Percentiles rank a stretch among this genome's conserved stretches.
phyloP scores from a whole-genome alignment of 2,113 vertebrate genomes.

The Hemiscyllium ocellatum region DNA sequence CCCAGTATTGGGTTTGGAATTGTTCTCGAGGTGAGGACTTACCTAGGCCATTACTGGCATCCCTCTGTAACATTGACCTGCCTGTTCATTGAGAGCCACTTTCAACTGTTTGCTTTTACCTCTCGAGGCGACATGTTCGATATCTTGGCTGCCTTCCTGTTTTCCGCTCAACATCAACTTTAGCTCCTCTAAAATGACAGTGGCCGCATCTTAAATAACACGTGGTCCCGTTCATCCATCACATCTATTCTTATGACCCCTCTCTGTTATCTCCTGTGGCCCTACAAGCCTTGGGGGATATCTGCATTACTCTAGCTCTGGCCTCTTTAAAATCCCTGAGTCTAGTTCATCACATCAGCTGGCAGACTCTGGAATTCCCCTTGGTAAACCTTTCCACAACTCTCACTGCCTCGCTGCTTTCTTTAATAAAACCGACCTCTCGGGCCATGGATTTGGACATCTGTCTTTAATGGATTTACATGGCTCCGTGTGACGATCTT shows the following conservation, averaged over 20 bases:
- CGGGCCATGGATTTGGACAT: background rate
- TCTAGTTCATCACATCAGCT: background rate
- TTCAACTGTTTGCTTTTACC: background rate
- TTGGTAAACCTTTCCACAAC: background rate
- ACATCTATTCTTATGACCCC: too few relatives aligned
- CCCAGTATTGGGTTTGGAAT: background rate
- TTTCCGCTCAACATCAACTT: background rate
- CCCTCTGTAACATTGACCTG: background rate
- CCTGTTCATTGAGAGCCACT: background rate
- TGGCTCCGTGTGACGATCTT: background rate
- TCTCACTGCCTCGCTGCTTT: background rate
- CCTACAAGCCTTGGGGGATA: background rate
- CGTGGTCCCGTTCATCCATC: background rate
- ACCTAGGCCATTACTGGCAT: background rate
- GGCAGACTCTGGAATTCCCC: background rate
- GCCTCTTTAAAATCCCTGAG: background rate
- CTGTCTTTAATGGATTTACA: background rate
- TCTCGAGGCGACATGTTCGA: background rate
- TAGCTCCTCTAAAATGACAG: background rate
- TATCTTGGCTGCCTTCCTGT: background rate
- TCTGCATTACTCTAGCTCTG: background rate
- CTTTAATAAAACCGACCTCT: background rate
- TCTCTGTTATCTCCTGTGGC: background rate
- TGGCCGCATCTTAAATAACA: background rate
- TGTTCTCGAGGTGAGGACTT: background rate